Conservation (phyloP, 2,113 vertebrate species). For the Pogona vitticeps region DNA sequence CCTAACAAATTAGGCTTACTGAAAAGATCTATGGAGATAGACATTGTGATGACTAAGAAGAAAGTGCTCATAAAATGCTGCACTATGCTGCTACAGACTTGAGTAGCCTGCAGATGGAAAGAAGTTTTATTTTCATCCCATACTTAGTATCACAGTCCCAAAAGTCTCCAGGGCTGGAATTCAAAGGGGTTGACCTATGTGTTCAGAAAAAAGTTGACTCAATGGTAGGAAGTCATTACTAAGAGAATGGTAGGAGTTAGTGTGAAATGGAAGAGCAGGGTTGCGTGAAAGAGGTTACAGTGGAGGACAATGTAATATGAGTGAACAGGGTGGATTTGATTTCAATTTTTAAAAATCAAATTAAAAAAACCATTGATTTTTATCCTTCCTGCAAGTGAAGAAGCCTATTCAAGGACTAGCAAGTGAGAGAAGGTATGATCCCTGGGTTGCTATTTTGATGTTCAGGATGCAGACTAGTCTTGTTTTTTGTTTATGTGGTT, state of each 20-base stretch:
- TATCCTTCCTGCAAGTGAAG: background rate
- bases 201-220: background rate
- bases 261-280: background rate
- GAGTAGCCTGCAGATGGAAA: background rate
- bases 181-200: background rate
- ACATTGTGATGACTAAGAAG: background rate
- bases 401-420: background rate
- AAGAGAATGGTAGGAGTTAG: background rate
- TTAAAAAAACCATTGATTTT: background rate
- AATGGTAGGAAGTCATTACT: background rate
- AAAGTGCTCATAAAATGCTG: background rate
- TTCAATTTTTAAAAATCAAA: no score
- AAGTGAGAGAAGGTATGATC: background rate
- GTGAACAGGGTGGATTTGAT: no score
- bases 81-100: background rate
- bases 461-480: background rate
- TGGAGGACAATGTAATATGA: background rate
- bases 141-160: background rate
- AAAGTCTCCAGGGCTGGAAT: background rate
- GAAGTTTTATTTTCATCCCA: background rate
- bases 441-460: background rate
- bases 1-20: background rate
- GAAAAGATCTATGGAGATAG: background rate
- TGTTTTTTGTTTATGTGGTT: background rate
- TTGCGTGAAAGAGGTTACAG: background rate